phyloP scores from a whole-genome alignment of 2,888 invertebrate species.

The Orthonevra nobilis region DNA sequence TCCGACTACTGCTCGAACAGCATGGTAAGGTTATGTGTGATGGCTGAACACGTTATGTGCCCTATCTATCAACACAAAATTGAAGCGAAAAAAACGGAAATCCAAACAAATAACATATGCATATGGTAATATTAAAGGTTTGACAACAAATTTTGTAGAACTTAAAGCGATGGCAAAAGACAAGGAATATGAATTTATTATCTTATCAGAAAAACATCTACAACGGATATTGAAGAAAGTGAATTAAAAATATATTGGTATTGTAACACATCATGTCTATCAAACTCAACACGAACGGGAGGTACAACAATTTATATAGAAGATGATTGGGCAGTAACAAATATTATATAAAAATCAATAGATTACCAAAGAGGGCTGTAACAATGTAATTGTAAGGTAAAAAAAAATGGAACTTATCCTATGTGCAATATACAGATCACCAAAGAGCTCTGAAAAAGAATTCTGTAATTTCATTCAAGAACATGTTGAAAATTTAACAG shows the following conservation, averaged over 20 bases:
- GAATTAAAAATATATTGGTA: conserved; percentile 10
- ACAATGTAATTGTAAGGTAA: background rate
- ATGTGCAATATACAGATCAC: background rate
- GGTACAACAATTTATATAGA: conserved; percentile 29
- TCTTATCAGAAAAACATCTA: conserved; percentile 23
- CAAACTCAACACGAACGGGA: conserved; percentile 29
- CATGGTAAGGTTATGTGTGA: too few relatives aligned
- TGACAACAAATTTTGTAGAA: too few relatives aligned
- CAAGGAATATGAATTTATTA: conserved; percentile 11
- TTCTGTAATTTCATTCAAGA: background rate
- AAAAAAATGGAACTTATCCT: background rate
- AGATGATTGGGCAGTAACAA: conserved; percentile 10
- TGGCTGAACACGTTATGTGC: too few relatives aligned
- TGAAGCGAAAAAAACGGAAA: too few relatives aligned
- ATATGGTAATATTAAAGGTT: too few relatives aligned
- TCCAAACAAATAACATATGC: too few relatives aligned
- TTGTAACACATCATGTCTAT: background rate
- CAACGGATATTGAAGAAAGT: background rate
- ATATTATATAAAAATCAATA: conserved; percentile 6
- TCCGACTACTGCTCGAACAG: too few relatives aligned
- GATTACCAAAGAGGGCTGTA: background rate
- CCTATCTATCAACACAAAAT: too few relatives aligned
- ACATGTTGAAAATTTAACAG: background rate
- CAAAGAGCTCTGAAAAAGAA: background rate
- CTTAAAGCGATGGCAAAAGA: too few relatives aligned